These are phyloP conservation scores for Scomber japonicus DNA, from an alignment of 2,113 vertebrate species.

Conservation along the genomic window DNA sequence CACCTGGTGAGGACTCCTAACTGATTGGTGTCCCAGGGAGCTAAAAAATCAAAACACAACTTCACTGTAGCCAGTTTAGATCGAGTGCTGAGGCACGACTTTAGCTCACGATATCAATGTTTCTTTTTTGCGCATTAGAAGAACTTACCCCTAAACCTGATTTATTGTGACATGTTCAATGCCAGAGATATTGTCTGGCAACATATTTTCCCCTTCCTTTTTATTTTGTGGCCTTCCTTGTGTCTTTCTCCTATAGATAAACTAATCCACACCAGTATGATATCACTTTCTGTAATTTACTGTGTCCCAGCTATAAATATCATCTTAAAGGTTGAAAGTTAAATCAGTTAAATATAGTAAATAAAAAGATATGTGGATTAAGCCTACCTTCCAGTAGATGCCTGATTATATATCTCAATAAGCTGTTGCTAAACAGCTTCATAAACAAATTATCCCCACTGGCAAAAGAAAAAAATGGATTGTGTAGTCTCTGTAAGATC, in stretches of 20 bases:
- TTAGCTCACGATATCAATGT: not conserved
- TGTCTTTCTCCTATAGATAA: not conserved
- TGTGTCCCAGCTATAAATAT: not conserved
- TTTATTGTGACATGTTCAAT: not conserved
- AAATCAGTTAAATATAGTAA: too few species aligned
- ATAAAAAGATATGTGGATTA: constrained; percentile 1
- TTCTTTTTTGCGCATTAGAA: not conserved
- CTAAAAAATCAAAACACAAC: too few species aligned
- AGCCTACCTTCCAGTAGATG: constrained; percentile 30
- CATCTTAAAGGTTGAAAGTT: not conserved
- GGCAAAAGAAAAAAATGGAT: constrained; percentile 32
- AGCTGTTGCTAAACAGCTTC: constrained; percentile 37
- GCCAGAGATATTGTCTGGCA: not conserved
- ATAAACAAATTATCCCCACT: constrained; percentile 47
- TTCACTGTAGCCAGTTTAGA: too few species aligned
- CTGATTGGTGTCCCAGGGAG: too few species aligned
- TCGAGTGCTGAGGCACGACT: not conserved
- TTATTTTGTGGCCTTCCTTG: not conserved
- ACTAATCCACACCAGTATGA: not conserved
- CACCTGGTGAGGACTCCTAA: too few species aligned
- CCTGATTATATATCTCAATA: constrained; percentile 42
- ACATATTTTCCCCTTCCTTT: not conserved
- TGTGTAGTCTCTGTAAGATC: constrained; percentile 6
- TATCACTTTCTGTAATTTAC: not conserved
- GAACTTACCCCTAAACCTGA: not conserved